Conservation (phyloP, 1,140 invertebrate species). For the Doryteuthis pealeii region DNA sequence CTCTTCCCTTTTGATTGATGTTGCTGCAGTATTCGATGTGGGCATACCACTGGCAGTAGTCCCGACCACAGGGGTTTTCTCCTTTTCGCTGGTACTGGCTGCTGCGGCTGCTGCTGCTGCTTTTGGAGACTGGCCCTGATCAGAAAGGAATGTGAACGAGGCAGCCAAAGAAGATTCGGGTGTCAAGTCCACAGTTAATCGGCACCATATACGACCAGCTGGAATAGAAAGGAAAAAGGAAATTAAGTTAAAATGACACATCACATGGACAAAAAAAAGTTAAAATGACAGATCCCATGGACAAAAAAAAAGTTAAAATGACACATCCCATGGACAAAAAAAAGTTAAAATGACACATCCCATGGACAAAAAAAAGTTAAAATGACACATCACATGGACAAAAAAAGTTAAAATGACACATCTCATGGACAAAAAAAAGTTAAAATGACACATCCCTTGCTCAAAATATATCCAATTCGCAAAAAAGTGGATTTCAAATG, state of each 20-base stretch:
- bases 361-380: too few relatives aligned
- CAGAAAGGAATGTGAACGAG: constrained; percentile 39
- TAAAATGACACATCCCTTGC: too few relatives aligned
- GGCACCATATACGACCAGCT: constrained; percentile 57
- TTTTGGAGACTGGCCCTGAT: constrained; percentile 22
- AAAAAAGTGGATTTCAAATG: too few relatives aligned
- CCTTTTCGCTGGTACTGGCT: constrained; percentile 23
- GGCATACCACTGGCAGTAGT: background rate
- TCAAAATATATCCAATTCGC: too few relatives aligned
- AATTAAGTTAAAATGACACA: background rate
- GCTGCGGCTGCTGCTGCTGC: too few relatives aligned
- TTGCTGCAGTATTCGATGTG: constrained; percentile 18
- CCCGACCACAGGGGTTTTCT: constrained; percentile 17
- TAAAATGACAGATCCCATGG: background rate
- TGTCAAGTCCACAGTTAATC: constrained; percentile 45
- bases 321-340: too few relatives aligned
- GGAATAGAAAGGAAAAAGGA: constrained; percentile 21
- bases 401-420: too few relatives aligned
- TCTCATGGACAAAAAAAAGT: too few relatives aligned
- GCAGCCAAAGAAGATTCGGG: constrained; percentile 45
- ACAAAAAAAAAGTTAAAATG: background rate
- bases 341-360: too few relatives aligned
- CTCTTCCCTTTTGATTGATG: constrained; percentile 6
- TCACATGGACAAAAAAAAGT: background rate
- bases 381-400: too few relatives aligned